Conservation (phyloP, 2,888 invertebrate species). For the Drosophila meridiana region DNA sequence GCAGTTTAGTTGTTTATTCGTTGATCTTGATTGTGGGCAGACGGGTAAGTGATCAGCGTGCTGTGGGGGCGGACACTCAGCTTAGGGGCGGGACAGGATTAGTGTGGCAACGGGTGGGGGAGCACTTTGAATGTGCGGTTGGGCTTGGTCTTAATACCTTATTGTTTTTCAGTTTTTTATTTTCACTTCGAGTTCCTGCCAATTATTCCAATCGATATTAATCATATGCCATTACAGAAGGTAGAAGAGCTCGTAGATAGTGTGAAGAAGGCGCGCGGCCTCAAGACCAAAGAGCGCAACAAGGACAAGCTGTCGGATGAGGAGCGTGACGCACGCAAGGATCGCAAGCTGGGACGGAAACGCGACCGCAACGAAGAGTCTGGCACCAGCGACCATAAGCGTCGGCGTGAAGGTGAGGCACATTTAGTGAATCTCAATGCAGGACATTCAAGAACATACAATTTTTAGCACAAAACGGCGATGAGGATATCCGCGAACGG, state of each 20-base stretch:
- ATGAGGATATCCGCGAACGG: constrained; percentile 91
- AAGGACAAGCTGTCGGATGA: constrained; percentile 90
- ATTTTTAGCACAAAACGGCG: constrained; percentile 89
- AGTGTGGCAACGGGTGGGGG: neutral
- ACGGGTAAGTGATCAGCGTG: constrained; percentile 65
- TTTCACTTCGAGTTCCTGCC: neutral
- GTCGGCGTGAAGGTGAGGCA: constrained; percentile 90
- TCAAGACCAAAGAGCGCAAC: constrained; percentile 86
- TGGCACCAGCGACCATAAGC: constrained; percentile 89
- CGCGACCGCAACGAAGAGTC: constrained; percentile 92
- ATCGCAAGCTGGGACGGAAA: constrained; percentile 92
- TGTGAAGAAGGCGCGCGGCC: constrained; percentile 84
- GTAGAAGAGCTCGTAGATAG: constrained; percentile 82
- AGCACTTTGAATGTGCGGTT: constrained; percentile 7
- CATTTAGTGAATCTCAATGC: constrained; percentile 7
- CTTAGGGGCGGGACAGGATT: constrained; percentile 12
- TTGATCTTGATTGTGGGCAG: constrained; percentile 59
- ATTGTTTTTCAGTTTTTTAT: neutral
- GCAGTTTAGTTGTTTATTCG: constrained; percentile 69
- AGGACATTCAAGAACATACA: constrained; percentile 37
- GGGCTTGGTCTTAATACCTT: constrained; percentile 13
- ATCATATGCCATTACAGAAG: constrained; percentile 81
- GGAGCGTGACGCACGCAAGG: constrained; percentile 92
- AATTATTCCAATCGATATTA: constrained; percentile 32
- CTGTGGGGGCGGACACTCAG: constrained; percentile 38